phyloP scores from a whole-genome alignment of 2,113 vertebrate genomes.

The Syngnathus typhle region DNA sequence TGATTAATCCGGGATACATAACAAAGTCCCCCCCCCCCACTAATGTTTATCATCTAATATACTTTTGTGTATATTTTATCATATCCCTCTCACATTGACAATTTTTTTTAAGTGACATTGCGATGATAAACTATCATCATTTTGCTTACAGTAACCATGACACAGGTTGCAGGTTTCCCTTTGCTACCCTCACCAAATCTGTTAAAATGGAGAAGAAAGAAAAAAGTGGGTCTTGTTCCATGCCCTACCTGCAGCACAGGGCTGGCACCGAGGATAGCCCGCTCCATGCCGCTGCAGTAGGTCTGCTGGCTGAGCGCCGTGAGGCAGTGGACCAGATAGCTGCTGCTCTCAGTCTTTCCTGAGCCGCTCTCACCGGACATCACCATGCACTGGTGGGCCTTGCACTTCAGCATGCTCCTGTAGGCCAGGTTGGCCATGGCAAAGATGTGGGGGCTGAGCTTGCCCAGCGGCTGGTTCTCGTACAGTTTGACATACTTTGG shows the following conservation, averaged over 20 bases:
- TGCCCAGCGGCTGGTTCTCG: constrained; percentile 86
- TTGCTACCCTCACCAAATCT: not conserved
- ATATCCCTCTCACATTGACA: no score
- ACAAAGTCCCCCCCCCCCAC: not conserved
- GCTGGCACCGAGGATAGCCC: constrained; percentile 88
- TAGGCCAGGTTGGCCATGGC: constrained; percentile 86
- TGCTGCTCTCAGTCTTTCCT: constrained; percentile 92
- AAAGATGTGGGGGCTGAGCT: constrained; percentile 89
- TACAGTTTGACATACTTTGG: constrained; percentile 94
- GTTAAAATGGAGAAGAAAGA: not conserved
- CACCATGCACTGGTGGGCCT: constrained; percentile 84
- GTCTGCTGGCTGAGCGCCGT: constrained; percentile 90
- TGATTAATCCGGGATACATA: not conserved
- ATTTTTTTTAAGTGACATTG: no score
- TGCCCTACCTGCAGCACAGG: constrained; percentile 86
- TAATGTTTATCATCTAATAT: no score
- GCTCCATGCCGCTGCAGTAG: constrained; percentile 81
- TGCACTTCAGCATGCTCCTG: constrained; percentile 82
- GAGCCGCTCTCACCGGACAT: constrained; percentile 91
- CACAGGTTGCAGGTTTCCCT: not conserved
- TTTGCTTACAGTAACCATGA: not conserved
- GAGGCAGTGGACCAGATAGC: constrained; percentile 92
- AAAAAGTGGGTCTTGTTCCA: not conserved
- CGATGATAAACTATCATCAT: not conserved
- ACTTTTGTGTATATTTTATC: no score